These are phyloP conservation scores for Madoqua kirkii DNA, from an alignment of 2,113 vertebrate genomes.

Conservation along the genomic window DNA sequence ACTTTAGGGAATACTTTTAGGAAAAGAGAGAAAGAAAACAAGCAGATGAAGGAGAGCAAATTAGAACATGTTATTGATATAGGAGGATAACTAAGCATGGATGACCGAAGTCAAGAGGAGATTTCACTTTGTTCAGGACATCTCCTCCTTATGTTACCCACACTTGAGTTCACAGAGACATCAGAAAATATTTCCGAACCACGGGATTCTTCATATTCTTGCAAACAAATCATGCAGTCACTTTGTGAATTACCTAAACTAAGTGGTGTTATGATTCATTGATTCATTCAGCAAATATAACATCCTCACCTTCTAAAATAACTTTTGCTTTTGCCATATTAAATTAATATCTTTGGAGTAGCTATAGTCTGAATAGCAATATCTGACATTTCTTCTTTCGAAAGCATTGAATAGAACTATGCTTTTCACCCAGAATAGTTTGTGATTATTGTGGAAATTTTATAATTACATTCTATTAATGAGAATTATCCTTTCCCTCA, in stretches of 20 bases:
- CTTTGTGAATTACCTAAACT: slow-evolving; percentile 43
- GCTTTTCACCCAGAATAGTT: slow-evolving; percentile 23
- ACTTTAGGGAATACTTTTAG: not conserved
- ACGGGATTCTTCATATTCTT: not conserved
- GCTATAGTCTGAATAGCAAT: not conserved
- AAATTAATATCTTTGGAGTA: slow-evolving; percentile 47
- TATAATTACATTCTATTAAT: slow-evolving; percentile 38
- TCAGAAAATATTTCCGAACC: slow-evolving; percentile 2
- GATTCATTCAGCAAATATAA: slow-evolving; percentile 38
- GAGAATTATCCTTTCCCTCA: slow-evolving; percentile 38
- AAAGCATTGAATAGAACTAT: slow-evolving; percentile 39
- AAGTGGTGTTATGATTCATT: slow-evolving; percentile 13
- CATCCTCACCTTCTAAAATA: not conserved
- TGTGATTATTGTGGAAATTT: slow-evolving; percentile 44
- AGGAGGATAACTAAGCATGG: not conserved
- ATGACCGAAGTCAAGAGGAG: not conserved
- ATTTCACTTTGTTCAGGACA: not conserved
- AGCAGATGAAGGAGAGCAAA: not conserved
- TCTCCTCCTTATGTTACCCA: not conserved
- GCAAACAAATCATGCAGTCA: not conserved
- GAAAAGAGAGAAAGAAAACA: not conserved
- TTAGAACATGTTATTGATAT: not conserved
- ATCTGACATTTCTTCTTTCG: not conserved
- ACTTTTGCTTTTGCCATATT: slow-evolving; percentile 29
- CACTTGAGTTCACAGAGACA: not conserved